Evolutionary conservation across 2,113 vertebrate genomes (phyloP), one percentile per base, ranked within the genome.

Genomic region (Cinclus mexicanus): DNA sequence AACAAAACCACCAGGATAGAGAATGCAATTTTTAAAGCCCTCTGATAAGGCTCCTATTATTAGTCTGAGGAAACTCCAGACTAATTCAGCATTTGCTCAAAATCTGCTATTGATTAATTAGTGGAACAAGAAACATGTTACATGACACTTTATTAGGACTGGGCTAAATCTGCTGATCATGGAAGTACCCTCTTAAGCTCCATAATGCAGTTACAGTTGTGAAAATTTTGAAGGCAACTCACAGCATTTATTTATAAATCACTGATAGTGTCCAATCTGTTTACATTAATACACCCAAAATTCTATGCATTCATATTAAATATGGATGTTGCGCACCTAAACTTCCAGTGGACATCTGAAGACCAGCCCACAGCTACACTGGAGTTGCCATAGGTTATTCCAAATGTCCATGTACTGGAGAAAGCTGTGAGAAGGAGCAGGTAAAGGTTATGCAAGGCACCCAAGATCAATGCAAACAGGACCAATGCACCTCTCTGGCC

Each of bases 191-290:
- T 56, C 50, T 81, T 47, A 87, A 78, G 6, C 7, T 68, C 21
- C 0, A 0, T 22, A 52, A 15, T 42, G 16, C 23, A 64, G 41
- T 68, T 71, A 71, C 10, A 17, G 2, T 29, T 79, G 42, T 29
- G 49, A 39, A 2, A 14, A 44, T 84, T 74, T 74, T 78, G 56
- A 72, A 46, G 22, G 46, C 42, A 91, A 86, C 72, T 49, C n/a
- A 41, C 19, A 60, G 39, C 11, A 70, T 31, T 56, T 55, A 59
- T 52, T 94, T 87, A 28, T 33, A 59, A 59, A 83, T 71, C 41
- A 50, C 35, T 60, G 26, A 29, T 25, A 77, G 18, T 28, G 33
- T 33, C 39, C 85, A 31, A 46, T 41, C 12, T 69, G 13, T 31
- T 80, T 69, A 47, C 5, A 25, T 49, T 44, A 9, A 31, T 12